These are phyloP conservation scores for Rhopilema esculentum DNA, from an alignment of 30 jellyfish, hydroid and myxozoan species.

Conservation along the genomic window DNA sequence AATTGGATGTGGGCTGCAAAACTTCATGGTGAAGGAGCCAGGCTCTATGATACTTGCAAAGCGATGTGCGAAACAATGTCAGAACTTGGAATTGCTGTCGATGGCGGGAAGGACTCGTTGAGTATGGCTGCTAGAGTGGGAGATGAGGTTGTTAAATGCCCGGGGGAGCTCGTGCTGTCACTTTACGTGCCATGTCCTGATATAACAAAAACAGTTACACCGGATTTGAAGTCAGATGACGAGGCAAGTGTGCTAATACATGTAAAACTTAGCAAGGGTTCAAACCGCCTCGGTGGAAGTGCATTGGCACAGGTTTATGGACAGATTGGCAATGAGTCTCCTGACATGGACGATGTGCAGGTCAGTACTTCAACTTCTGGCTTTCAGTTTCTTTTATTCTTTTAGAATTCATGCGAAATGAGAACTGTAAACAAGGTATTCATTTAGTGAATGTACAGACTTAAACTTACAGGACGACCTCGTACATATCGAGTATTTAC, in stretches of 20 bases:
- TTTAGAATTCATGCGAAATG: no score
- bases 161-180: constrained; percentile 86
- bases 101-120: constrained; percentile 93
- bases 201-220: constrained; percentile 82
- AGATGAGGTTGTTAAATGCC: constrained; percentile 83
- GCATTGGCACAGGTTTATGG: constrained; percentile 91
- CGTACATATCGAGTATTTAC: no score
- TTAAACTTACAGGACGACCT: no score
- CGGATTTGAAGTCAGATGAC: constrained; percentile 64
- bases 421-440: no score
- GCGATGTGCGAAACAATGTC: constrained; percentile 78
- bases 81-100: constrained; percentile 82
- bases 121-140: constrained; percentile 94
- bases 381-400: no score
- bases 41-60: constrained; percentile 79
- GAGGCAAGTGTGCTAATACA: constrained; percentile 52
- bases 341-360: constrained; percentile 88
- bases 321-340: constrained; percentile 83
- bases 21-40: constrained; percentile 86
- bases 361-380: constrained; percentile 9
- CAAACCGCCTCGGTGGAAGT: constrained; percentile 81
- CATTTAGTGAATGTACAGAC: no score
- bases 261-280: constrained; percentile 48
- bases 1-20: constrained; percentile 99
- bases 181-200: constrained; percentile 90